These are phyloP conservation scores for Gobionotothen gibberifrons DNA, from an alignment of 2,797 vertebrate species.

Conservation along the genomic window DNA sequence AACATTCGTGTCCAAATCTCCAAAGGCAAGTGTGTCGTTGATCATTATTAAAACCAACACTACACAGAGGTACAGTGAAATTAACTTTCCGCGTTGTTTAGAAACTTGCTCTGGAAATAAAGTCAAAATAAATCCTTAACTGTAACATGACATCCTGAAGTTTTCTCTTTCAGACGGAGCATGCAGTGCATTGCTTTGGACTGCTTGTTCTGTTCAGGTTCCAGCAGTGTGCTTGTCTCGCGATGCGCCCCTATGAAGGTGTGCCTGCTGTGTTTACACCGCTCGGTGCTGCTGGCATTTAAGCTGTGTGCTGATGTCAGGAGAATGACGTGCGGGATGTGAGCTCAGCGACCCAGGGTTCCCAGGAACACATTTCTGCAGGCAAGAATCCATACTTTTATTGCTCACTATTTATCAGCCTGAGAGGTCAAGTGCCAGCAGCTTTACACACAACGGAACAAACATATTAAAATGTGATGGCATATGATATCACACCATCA, in stretches of 20 bases:
- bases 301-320: slow-evolving; percentile 75
- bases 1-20: slow-evolving; percentile 64
- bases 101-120: neutral
- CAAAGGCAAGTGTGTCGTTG: slow-evolving; percentile 68
- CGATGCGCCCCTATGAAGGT: slow-evolving; percentile 31
- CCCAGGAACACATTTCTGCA: slow-evolving; percentile 36
- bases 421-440: neutral
- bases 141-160: neutral
- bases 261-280: slow-evolving; percentile 38
- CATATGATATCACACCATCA: neutral
- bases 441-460: neutral
- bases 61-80: neutral
- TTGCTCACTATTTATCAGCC: neutral
- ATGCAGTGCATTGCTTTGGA: neutral
- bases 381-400: slow-evolving; percentile 12
- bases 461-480: neutral
- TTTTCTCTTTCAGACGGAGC: neutral
- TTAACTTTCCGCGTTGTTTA: slow-evolving; percentile 3
- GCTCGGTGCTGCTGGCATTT: slow-evolving; percentile 63
- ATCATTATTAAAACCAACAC: slow-evolving; percentile 52
- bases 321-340: slow-evolving; percentile 63
- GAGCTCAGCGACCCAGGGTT: slow-evolving; percentile 22
- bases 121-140: neutral
- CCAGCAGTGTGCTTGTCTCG: slow-evolving; percentile 11
- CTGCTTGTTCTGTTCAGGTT: neutral